These are phyloP conservation scores for Molanna angustata DNA, from an alignment of 2,888 invertebrate genomes.

Conservation along the genomic window DNA sequence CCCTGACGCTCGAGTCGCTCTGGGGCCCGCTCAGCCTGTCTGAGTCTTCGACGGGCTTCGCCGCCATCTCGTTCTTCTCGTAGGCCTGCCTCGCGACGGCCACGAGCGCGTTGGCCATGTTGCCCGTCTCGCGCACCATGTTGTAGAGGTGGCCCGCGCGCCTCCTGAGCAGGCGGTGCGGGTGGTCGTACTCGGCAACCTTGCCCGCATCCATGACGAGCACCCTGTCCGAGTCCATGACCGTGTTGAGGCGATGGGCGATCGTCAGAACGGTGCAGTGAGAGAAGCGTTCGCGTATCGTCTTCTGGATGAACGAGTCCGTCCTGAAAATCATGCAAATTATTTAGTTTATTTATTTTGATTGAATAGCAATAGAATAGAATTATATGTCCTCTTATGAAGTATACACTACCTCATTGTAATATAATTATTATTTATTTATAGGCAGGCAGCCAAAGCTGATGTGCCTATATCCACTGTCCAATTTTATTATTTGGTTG, in stretches of 20 bases:
- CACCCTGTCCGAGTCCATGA: conserved; percentile 87
- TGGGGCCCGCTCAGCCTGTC: too few relatives aligned
- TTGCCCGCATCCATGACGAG: conserved; percentile 81
- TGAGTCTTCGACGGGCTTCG: too few relatives aligned
- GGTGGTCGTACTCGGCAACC: conserved; percentile 69
- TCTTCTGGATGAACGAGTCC: conserved; percentile 78
- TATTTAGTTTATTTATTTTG: too few relatives aligned
- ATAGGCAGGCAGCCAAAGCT: too few relatives aligned
- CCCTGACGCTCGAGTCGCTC: too few relatives aligned
- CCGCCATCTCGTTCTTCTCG: too few relatives aligned
- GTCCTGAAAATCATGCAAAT: too few relatives aligned
- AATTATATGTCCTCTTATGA: neutral
- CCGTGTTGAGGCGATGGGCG: conserved; percentile 85
- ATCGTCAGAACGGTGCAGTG: conserved; percentile 85
- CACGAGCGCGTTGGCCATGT: conserved; percentile 41
- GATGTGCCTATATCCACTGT: too few relatives aligned
- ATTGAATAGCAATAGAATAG: neutral
- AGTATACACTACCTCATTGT: too few relatives aligned
- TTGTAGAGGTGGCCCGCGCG: conserved; percentile 58
- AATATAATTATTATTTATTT: too few relatives aligned
- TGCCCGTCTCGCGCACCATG: conserved; percentile 69
- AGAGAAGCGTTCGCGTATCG: conserved; percentile 73
- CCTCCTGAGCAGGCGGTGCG: conserved; percentile 59
- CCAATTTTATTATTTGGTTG: too few relatives aligned
- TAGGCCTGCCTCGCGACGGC: conserved; percentile 41